phyloP scores from a whole-genome alignment of 92 coral and sea anemone species.

The Phenganax marumi region DNA sequence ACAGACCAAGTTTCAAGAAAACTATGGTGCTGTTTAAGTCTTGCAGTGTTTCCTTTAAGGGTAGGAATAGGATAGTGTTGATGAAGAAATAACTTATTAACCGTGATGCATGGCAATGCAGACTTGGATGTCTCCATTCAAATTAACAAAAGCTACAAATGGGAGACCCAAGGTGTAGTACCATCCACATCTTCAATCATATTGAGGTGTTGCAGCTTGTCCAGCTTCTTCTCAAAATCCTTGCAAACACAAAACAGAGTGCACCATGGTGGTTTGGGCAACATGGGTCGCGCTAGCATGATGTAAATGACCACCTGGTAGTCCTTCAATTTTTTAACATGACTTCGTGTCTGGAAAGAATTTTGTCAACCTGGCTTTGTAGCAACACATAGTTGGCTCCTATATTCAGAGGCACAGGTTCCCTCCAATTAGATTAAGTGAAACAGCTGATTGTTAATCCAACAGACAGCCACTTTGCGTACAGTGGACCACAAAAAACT shows the following conservation, averaged over 20 bases:
- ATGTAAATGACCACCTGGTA: neutral
- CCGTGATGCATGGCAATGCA: constrained; percentile 32
- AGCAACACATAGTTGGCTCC: constrained; percentile 6
- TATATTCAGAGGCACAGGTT: neutral
- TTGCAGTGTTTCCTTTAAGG: constrained; percentile 43
- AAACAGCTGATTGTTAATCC: constrained; percentile 2
- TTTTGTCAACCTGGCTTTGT: neutral
- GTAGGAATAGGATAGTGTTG: no score
- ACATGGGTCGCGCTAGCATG: neutral
- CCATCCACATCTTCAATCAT: constrained; percentile 33
- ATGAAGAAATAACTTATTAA: no score
- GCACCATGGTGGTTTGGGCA: neutral
- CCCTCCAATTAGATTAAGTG: constrained; percentile 6
- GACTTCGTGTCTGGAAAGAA: neutral
- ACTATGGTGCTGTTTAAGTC: constrained; percentile 16
- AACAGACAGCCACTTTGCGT: constrained; percentile 7
- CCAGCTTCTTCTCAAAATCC: neutral
- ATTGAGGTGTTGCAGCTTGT: neutral
- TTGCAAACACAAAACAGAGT: neutral
- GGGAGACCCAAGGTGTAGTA: constrained; percentile 49
- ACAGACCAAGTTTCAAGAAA: constrained; percentile 40
- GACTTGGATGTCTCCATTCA: constrained; percentile 19
- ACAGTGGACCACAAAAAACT: constrained; percentile 8
- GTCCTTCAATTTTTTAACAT: neutral
- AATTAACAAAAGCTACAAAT: constrained; percentile 31